Evolutionary conservation across 2,113 vertebrate genomes (phyloP).

Genomic region (Eonycteris spelaea): DNA sequence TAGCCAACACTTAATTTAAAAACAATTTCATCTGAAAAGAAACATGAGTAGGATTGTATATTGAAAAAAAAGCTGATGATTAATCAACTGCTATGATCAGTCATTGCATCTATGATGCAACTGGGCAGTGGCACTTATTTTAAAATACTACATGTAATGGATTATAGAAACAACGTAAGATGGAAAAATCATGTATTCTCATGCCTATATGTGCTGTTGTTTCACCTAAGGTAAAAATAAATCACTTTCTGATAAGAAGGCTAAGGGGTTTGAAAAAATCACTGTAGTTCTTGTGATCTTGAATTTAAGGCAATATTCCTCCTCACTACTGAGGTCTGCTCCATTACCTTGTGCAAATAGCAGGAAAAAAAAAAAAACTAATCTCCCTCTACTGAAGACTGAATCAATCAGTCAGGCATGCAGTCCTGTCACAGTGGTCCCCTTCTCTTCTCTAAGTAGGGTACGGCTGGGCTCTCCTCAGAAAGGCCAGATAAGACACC

Average conservation of each 20-base stretch:
- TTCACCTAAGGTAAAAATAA: not conserved
- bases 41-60: not conserved
- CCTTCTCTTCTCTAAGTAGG: not conserved
- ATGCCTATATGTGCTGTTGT: not conserved
- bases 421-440: not conserved
- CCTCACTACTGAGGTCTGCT: not conserved
- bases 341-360: not conserved
- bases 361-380: not conserved
- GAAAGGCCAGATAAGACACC: not conserved
- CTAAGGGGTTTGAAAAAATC: not conserved
- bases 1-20: not conserved
- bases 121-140: not conserved
- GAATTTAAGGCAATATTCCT: not conserved
- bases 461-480: not conserved
- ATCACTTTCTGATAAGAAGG: not conserved
- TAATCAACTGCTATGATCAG: not conserved
- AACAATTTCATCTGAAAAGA: not conserved
- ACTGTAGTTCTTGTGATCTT: not conserved
- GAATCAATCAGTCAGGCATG: no score
- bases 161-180: not conserved
- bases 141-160: not conserved
- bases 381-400: no score
- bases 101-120: not conserved
- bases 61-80: not conserved
- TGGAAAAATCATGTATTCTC: not conserved